Conservation (phyloP, 2,888 invertebrate genomes). For the Asteroscopus sphinx region DNA sequence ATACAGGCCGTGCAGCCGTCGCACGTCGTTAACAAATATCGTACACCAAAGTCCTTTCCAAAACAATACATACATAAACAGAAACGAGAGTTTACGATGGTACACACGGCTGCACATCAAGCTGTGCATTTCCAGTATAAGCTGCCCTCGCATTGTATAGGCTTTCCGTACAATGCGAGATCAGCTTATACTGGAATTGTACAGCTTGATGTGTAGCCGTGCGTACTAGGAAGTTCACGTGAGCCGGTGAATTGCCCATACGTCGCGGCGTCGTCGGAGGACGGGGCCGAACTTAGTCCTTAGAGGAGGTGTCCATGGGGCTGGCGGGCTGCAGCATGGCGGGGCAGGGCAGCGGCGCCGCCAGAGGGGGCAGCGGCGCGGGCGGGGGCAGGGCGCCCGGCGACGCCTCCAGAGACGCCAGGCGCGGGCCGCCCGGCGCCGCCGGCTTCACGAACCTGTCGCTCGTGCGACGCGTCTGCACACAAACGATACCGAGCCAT, state of each 20-base stretch:
- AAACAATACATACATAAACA: constrained; percentile 29
- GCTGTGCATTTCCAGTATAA: no score
- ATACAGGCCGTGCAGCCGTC: constrained; percentile 22
- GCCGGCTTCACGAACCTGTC: constrained; percentile 97
- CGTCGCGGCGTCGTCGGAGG: constrained; percentile 15
- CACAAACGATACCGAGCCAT: constrained; percentile 5
- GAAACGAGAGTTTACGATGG: constrained; percentile 9
- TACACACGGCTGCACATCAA: no score
- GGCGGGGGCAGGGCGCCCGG: constrained; percentile 60
- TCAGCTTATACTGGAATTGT: no score
- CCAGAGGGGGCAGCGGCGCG: constrained; percentile 50
- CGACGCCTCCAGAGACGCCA: constrained; percentile 39
- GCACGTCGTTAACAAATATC: constrained; percentile 5
- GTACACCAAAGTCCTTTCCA: constrained; percentile 9
- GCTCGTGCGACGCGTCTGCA: constrained; percentile 91
- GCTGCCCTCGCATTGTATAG: no score
- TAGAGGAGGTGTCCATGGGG: constrained; percentile 93
- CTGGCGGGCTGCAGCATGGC: constrained; percentile 91
- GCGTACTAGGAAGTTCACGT: constrained; percentile 8
- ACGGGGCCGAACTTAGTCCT: constrained; percentile 80
- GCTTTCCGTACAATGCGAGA: no score
- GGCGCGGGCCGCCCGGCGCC: constrained; percentile 90
- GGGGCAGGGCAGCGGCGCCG: constrained; percentile 46
- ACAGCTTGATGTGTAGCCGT: no score
- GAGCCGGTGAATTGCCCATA: constrained; percentile 13